Evolutionary conservation across 2,113 vertebrate genomes (phyloP), one percentile per base, ranked within the genome.

Genomic region (Lophura nycthemera): DNA sequence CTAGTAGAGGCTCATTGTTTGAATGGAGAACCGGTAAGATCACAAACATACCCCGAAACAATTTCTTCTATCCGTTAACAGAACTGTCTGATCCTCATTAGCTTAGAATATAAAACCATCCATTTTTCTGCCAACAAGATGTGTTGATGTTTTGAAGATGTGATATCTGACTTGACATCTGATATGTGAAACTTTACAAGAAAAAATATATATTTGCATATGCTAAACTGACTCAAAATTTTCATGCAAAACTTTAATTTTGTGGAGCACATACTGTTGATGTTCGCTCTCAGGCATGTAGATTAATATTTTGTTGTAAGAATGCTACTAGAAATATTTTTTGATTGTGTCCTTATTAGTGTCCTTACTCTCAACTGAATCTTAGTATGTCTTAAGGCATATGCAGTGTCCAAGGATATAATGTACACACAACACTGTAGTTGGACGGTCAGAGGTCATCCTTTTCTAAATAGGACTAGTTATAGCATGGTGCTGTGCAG

Each of bases 1-100:
- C 96, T 99, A 92, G 99, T 98, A 30, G 98, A 99, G 75, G 98
- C 98, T 86, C 98, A 99, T 91, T 97, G 98, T 96, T 97, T 99
- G 94, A 99, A 99, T 63, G 99, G 98, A 86, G 99, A 99, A 85
- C 99, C 98, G 98, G 99, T 99, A 96, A 72, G 91, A 75, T 15
- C 40, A 38, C 70, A 69, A 61, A 71, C 16, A 15, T 20, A 60
- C 29, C 42, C 83, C 47, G 34, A 52, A 75, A 42, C 2, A 52
- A 3, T 32, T 84, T 52, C 34, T 11, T 84, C 24, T 79, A 88
- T 12, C 30, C 4, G 3, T 29, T 59, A 63, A 38, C n/a, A 43
- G 20, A 60, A 59, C 4, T 42, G 20, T 38, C 34, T 61, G 50
- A 1, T 70, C 13, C 18, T 22, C 13, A 15, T 71, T 72, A 65